phyloP scores from a whole-genome alignment of 2,113 vertebrate genomes.

The Poicephalus gulielmi region DNA sequence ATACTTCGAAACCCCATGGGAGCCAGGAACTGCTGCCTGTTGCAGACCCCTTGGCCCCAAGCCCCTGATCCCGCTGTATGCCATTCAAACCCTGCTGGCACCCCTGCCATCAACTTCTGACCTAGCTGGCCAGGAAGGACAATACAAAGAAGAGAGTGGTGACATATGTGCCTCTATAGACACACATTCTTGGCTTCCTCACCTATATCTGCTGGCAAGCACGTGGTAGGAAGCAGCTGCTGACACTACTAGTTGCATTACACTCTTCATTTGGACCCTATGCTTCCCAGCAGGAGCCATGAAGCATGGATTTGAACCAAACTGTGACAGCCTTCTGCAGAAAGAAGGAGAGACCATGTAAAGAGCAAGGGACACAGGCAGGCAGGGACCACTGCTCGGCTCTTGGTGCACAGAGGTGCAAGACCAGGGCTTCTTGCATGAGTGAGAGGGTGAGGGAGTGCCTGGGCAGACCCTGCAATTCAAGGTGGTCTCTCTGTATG shows the following conservation, averaged over 20 bases:
- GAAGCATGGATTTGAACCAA: background rate
- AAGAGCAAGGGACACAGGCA: background rate
- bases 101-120: background rate
- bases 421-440: background rate
- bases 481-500: background rate
- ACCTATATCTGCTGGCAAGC: background rate
- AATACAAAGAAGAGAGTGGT: background rate
- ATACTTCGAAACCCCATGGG: background rate
- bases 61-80: background rate
- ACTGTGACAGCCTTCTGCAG: background rate
- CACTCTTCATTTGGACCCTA: slow-evolving; percentile 1
- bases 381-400: background rate
- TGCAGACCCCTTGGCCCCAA: background rate
- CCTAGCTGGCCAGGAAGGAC: slow-evolving; percentile 2
- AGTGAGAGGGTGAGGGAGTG: background rate
- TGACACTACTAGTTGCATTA: background rate
- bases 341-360: background rate
- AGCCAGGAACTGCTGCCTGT: background rate
- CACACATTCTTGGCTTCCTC: slow-evolving; percentile 31
- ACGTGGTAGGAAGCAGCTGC: slow-evolving; percentile 17
- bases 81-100: background rate
- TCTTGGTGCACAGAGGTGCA: background rate
- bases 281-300: slow-evolving; percentile 6
- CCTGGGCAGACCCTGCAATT: background rate
- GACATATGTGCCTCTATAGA: slow-evolving; percentile 20